Evolutionary conservation across 2,888 invertebrate species (phyloP).

Genomic region (Metacarcinus magister): DNA sequence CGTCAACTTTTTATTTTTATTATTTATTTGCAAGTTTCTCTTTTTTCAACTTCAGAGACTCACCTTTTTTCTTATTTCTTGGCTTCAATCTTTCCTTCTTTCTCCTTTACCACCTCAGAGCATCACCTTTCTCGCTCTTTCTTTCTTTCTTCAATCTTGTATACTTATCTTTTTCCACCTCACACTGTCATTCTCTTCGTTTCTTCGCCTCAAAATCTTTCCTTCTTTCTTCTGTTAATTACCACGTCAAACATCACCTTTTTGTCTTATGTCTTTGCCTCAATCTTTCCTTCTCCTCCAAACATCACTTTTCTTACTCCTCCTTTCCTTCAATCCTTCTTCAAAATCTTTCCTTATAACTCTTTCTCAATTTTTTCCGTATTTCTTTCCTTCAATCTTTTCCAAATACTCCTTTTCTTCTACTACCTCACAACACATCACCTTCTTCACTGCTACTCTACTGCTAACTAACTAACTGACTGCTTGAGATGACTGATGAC

Average conservation of each 20-base stretch:
- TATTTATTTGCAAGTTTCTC: no score
- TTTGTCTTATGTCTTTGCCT: background rate
- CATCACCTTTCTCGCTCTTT: background rate
- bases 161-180: background rate
- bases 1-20: no score
- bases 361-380: background rate
- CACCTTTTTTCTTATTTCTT: no score
- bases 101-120: background rate
- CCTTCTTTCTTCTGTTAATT: background rate
- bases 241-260: background rate
- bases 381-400: conserved; percentile 46
- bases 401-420: conserved; percentile 5
- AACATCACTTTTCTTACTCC: background rate
- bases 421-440: background rate
- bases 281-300: background rate
- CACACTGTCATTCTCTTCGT: background rate
- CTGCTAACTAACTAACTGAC: background rate
- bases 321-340: background rate
- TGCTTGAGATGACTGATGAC: background rate
- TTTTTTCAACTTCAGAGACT: no score
- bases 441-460: background rate
- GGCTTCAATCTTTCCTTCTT: background rate
- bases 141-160: background rate
- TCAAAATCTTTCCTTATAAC: background rate
- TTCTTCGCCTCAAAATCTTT: background rate